These are phyloP conservation scores for Schlechtendalia chinensis DNA, from an alignment of 1,140 invertebrate genomes.

Conservation along the genomic window DNA sequence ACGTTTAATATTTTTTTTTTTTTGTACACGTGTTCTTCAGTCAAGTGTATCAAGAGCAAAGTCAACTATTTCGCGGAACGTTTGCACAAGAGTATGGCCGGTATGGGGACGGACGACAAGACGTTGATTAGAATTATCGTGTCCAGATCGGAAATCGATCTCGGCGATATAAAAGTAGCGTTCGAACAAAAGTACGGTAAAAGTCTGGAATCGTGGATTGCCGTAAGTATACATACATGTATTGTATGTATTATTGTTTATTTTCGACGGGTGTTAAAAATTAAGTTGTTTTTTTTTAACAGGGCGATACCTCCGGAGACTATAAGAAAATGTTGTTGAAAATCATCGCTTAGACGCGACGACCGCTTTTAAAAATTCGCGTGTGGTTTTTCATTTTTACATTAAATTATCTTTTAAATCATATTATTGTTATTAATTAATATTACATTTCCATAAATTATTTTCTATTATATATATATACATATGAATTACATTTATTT, in stretches of 20 bases:
- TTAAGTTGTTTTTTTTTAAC: conserved; percentile 58
- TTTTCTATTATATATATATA: background rate
- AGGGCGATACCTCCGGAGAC: conserved; percentile 83
- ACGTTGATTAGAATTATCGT: conserved; percentile 84
- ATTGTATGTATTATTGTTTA: too few species aligned
- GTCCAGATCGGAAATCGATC: conserved; percentile 82
- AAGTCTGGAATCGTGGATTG: conserved; percentile 73
- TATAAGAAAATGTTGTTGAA: conserved; percentile 74
- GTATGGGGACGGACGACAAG: conserved; percentile 80
- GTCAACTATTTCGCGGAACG: conserved; percentile 85
- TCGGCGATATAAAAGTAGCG: conserved; percentile 79
- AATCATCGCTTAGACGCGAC: conserved; percentile 20
- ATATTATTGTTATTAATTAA: background rate
- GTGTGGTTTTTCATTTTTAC: background rate
- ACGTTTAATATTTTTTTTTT: too few species aligned
- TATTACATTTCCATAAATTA: background rate
- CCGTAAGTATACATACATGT: conserved; percentile 51
- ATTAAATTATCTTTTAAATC: background rate
- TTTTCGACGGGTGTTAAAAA: background rate
- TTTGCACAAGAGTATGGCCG: conserved; percentile 84
- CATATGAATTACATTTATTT: background rate
- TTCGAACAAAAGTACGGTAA: conserved; percentile 78
- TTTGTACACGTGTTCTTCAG: conserved; percentile 55
- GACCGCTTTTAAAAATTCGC: background rate
- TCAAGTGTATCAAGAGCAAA: conserved; percentile 81